Evolutionary conservation across 2,113 vertebrate genomes (phyloP).

Genomic region (Myxocyprinus asiaticus): DNA sequence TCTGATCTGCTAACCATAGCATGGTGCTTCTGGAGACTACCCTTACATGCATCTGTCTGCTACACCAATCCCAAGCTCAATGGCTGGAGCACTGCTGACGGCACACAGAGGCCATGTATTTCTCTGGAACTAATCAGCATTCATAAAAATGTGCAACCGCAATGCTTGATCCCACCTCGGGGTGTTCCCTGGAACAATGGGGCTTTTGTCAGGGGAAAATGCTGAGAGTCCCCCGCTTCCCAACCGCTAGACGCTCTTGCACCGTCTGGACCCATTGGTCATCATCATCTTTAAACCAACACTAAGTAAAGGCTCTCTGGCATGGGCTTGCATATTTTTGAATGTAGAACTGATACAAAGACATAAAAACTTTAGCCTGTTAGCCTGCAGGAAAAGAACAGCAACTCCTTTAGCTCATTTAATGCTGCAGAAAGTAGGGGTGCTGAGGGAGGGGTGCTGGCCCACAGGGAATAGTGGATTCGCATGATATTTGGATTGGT

Average conservation of each 20-base stretch:
- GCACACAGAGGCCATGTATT: constrained; percentile 45
- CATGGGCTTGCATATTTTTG: not conserved
- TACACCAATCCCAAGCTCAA: constrained; percentile 12
- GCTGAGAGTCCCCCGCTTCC: constrained; percentile 59
- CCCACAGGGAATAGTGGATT: too few relatives aligned
- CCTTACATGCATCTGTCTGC: constrained; percentile 22
- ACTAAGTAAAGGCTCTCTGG: not conserved
- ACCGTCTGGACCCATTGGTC: constrained; percentile 49
- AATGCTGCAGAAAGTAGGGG: too few relatives aligned
- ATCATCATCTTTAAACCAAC: constrained; percentile 48
- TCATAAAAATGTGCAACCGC: constrained; percentile 50
- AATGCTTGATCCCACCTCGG: constrained; percentile 41
- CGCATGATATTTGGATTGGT: too few relatives aligned
- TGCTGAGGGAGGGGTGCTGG: too few relatives aligned
- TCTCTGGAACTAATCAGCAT: constrained; percentile 56
- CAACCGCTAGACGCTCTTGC: constrained; percentile 23
- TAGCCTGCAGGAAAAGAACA: not conserved
- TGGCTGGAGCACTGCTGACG: not conserved
- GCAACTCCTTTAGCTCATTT: too few relatives aligned
- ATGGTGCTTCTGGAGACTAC: constrained; percentile 36
- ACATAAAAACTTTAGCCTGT: not conserved
- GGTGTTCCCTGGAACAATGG: constrained; percentile 62
- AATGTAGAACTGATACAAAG: constrained; percentile 5
- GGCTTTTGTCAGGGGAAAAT: constrained; percentile 60
- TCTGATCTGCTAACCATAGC: constrained; percentile 53